Percentiles rank a stretch among this genome's conserved stretches.
These are phyloP conservation scores for Drosophila putrida DNA, from an alignment of 2,888 invertebrate species.

Conservation along the genomic window DNA sequence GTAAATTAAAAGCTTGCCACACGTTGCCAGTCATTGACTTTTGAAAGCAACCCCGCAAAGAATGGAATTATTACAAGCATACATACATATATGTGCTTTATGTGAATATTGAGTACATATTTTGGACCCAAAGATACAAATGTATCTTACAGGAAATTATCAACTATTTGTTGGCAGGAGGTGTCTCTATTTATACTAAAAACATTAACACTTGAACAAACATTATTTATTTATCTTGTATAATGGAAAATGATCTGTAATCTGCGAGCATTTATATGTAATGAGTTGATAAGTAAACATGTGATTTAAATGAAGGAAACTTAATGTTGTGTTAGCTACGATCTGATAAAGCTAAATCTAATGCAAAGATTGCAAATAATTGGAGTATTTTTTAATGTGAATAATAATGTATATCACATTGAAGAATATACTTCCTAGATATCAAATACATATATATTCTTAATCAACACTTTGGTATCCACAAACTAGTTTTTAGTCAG, in stretches of 20 bases:
- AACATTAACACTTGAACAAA: neutral
- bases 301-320: neutral
- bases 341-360: neutral
- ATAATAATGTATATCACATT: neutral
- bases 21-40: slow-evolving; percentile 43
- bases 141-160: neutral
- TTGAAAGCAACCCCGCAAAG: slow-evolving; percentile 38
- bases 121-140: neutral
- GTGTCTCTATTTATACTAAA: neutral
- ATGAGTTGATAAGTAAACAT: neutral
- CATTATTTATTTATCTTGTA: neutral
- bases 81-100: neutral
- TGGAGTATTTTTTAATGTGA: too few species aligned
- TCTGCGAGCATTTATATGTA: neutral
- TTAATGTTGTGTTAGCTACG: neutral
- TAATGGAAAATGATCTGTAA: neutral
- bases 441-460: too few species aligned
- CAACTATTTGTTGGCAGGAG: neutral
- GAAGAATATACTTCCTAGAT: neutral
- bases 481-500: too few species aligned
- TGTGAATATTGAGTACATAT: neutral
- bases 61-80: slow-evolving; percentile 22
- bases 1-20: slow-evolving; percentile 47
- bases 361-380: too few species aligned
- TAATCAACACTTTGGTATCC: too few species aligned